Evolutionary conservation across 92 coral and sea anemone genomes (phyloP), one percentile per base, ranked within the genome.

Genomic region (Desmophyllum pertusum): DNA sequence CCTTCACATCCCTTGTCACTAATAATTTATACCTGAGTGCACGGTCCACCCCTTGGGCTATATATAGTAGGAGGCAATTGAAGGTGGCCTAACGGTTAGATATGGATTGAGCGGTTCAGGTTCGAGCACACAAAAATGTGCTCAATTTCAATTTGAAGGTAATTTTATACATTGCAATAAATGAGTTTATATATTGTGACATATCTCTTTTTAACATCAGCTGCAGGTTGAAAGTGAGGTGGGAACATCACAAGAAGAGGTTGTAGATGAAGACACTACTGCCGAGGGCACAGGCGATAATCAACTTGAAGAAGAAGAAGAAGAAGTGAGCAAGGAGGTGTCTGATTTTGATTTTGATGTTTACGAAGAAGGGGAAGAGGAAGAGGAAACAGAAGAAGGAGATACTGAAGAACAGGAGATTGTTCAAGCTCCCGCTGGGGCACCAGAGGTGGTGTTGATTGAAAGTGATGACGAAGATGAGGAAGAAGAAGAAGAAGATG

Each of bases 401-500:
- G 80, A 83, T 7, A 59, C 77, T 79, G 84, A 39, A 30, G 46
- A 48, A 51, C 23, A 73, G n/a, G 89, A 88, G 73, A 80, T 70
- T 6, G 75, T 39, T 29, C 88, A 59, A 57, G 77, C 46, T 27
- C 37, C 53, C 18, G 23, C 71, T 76, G 79, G 70, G 23, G 79
- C 86, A 35, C 97, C 95, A 8, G 97, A 93, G 75, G 91, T 93
- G 31, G 97, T 93, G 43, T 83, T 93, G 63, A 93, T 93, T 45
- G 97, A 93, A 30, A 93, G 97, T 77, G 97, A 93, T 63, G 97
- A 93, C 73, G 95, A 90, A 11, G 95, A 92, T 5, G 94, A 85
- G 3, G 90, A 86, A n/a, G 90, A 71, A 7, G 90, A 79, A 2
- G 69, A 35, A 6, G 29, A 62, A 4, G 63, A 33, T 10, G 84